Percentiles rank a stretch among this genome's conserved stretches.
phyloP scores from a whole-genome alignment of 2,797 vertebrate species.

The Hypotaenidia philippensis region DNA sequence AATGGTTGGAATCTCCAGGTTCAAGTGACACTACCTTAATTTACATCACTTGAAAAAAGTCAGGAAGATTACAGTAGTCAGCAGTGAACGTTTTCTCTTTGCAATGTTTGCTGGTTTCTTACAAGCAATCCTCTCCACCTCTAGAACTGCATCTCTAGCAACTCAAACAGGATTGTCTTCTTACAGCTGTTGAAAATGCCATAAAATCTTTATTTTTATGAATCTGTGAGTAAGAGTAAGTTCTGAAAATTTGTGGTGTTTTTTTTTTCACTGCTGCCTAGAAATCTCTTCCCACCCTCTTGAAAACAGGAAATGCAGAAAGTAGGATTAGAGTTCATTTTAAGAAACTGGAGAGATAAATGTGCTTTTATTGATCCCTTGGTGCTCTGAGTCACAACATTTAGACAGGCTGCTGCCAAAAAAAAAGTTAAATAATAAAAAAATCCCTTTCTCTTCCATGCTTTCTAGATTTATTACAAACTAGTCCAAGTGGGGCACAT shows the following conservation, averaged over 20 bases:
- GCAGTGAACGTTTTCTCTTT: background rate
- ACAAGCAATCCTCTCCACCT: background rate
- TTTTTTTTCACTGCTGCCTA: background rate
- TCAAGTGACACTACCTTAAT: background rate
- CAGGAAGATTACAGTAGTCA: background rate
- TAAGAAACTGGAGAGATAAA: slow-evolving; percentile 52
- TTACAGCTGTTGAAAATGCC: background rate
- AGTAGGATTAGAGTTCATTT: slow-evolving; percentile 46
- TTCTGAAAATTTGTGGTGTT: background rate
- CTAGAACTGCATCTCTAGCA: background rate
- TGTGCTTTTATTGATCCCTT: slow-evolving; percentile 68
- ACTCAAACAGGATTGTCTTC: background rate
- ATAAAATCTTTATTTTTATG: background rate
- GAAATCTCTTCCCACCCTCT: slow-evolving; percentile 15
- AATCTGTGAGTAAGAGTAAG: background rate
- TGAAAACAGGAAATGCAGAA: slow-evolving; percentile 41
- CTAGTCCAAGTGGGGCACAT: background rate
- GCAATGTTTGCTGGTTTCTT: background rate
- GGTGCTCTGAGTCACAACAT: slow-evolving; percentile 58
- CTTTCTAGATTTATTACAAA: slow-evolving; percentile 50
- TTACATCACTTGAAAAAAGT: background rate
- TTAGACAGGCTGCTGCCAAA: slow-evolving; percentile 33
- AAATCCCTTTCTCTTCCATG: background rate
- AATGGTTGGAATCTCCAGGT: background rate
- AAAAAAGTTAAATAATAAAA: background rate